Conservation (phyloP, 2,888 invertebrate genomes). For the Drosophila atripex region DNA sequence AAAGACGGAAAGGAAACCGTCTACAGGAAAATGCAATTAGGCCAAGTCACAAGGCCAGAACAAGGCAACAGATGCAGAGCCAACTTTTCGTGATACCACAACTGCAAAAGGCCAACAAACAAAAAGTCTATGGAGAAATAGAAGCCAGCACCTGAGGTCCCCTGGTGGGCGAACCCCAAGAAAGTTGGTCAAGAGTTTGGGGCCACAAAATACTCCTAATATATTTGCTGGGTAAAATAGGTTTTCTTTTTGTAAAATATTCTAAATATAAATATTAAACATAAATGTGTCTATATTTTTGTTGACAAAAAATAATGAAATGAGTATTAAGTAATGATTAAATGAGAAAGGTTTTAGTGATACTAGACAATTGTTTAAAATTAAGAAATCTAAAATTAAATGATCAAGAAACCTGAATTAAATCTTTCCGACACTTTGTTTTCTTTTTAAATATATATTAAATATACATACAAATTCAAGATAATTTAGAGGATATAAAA, state of each 20-base stretch:
- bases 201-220: neutral
- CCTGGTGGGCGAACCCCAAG: neutral
- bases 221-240: neutral
- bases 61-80: slow-evolving; percentile 3
- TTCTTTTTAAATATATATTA: no score
- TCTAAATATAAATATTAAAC: no score
- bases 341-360: no score
- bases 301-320: no score
- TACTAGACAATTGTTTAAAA: no score
- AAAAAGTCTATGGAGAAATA: neutral
- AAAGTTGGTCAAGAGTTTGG: neutral
- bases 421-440: no score
- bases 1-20: neutral
- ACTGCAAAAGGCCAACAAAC: neutral
- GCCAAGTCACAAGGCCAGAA: slow-evolving; percentile 15
- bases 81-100: neutral
- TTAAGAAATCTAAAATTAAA: no score
- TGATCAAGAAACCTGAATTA: no score
- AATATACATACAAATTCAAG: no score
- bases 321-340: no score
- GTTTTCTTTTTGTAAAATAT: neutral
- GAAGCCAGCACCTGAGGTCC: neutral
- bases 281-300: no score
- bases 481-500: no score
- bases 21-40: slow-evolving; percentile 21